A percentile compares a stretch with the other conserved stretches of the same genome.
Conservation (phyloP, 2,888 invertebrate species). For the Odontocolon sp. region DNA sequence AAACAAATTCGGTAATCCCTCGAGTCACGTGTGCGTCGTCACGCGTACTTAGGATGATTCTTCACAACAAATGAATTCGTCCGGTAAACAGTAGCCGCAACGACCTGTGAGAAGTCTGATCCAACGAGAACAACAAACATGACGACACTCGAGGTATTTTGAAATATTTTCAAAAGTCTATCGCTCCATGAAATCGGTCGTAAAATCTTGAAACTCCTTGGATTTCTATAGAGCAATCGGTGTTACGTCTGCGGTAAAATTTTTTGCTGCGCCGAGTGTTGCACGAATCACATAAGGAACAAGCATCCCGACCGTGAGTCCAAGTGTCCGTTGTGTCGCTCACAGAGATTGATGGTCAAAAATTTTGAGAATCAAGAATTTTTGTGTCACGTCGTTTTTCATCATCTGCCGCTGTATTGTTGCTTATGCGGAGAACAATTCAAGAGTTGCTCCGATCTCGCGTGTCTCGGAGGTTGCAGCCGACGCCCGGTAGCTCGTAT, state of each 20-base stretch:
- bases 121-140: conserved; percentile 36
- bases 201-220: conserved; percentile 8
- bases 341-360: conserved; percentile 66
- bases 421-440: conserved; percentile 70
- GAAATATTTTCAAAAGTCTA: background rate
- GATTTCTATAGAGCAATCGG: conserved; percentile 64
- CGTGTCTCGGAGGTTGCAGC: conserved; percentile 64
- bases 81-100: conserved; percentile 16
- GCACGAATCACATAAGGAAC: conserved; percentile 69
- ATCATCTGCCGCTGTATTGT: conserved; percentile 74
- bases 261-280: conserved; percentile 74
- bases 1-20: background rate
- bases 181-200: background rate
- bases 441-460: conserved; percentile 65
- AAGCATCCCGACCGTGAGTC: conserved; percentile 68
- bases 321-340: conserved; percentile 71
- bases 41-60: background rate
- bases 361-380: conserved; percentile 65
- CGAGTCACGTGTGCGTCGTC: conserved; percentile 12
- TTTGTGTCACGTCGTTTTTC: conserved; percentile 68
- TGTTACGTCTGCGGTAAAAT: conserved; percentile 72
- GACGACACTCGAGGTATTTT: conserved; percentile 48
- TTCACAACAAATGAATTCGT: background rate
- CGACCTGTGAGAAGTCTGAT: background rate
- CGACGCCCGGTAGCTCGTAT: conserved; percentile 20